A percentile compares a stretch with the other conserved stretches of the same genome.
Conservation (phyloP, 1,140 invertebrate genomes). For the Hylaeus anthracinus region DNA sequence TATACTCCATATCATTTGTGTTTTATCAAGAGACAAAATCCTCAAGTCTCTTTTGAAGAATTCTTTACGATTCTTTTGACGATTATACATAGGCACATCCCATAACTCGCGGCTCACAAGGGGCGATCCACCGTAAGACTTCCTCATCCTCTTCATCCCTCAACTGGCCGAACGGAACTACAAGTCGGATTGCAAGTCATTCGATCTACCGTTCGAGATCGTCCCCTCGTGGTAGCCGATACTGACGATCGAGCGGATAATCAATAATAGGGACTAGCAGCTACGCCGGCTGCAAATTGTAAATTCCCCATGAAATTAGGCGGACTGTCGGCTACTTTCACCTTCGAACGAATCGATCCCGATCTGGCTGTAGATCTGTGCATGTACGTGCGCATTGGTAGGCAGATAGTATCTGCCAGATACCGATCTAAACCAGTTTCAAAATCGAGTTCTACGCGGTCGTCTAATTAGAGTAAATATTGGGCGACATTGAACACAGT, state of each 20-base stretch:
- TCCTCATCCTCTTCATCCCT: too few species aligned
- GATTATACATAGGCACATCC: too few species aligned
- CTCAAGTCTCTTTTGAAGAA: too few species aligned
- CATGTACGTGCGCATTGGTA: not conserved
- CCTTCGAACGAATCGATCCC: slow-evolving; percentile 26
- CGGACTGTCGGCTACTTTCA: slow-evolving; percentile 55
- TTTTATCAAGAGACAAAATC: too few species aligned
- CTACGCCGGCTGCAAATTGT: slow-evolving; percentile 60
- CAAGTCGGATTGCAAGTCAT: slow-evolving; percentile 16
- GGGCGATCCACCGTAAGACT: too few species aligned
- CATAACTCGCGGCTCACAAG: too few species aligned
- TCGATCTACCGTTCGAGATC: slow-evolving; percentile 24
- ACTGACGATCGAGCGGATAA: slow-evolving; percentile 59
- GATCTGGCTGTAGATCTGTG: not conserved
- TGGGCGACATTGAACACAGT: not conserved
- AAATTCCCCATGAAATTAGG: slow-evolving; percentile 70
- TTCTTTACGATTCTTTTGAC: too few species aligned
- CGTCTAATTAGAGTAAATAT: slow-evolving; percentile 1
- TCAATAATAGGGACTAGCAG: slow-evolving; percentile 57
- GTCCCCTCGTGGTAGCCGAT: slow-evolving; percentile 42
- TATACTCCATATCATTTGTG: too few species aligned
- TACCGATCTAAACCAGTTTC: not conserved
- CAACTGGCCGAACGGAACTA: not conserved
- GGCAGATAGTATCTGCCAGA: not conserved
- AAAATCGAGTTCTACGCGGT: not conserved